Base-by-base conservation (phyloP, 2,113 vertebrate genomes). In the Microtus oregoni region DNA sequence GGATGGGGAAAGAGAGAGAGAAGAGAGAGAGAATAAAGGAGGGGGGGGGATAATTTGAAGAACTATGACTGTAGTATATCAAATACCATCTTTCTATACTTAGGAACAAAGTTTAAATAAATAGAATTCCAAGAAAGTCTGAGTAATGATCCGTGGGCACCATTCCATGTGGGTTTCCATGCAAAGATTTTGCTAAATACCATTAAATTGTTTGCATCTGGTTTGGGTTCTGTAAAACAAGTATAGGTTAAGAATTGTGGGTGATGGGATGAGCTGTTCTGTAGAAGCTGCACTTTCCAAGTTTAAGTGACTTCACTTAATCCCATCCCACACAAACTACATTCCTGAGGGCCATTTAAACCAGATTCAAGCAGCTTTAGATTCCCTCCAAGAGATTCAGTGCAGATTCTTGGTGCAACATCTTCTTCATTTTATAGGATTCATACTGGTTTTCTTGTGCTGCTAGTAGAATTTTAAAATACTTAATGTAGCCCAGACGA, bases 161-260 rank as follows among this genome's bases (percentile, higher is more conserved):
- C 79, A 95, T 95, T 96, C 91, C 72, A 96, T 44, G 38, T 76
- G 55, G n/a, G 44, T 78, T 20, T 94, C 88, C 81, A 68, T 22
- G 95, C n/a, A 97, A 95, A 95, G 78, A 94, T 97, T 96, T 97
- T 73, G 94, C 97, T 96, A 98, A 97, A 96, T 93, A 67, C 12
- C 87, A 97, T 97, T 96, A 98, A 98, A 98, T 96, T 97, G 89
- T 93, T 97, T 97, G 58, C 81, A 95, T 98, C 91, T 98, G 91
- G 96, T 87, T 91, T 97, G 90, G 44, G 32, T 85, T 97, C 52
- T 58, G 72, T 96, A 85, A 93, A 93, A 96, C 55, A 94, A 93
- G 61, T 55, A n/a, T 30, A 61, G 86, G 83, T 97, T 97, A 90
- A 73, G 89, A 95, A 94, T 78, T 87, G 88, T 72, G 90, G 70